Percentiles rank a stretch among this genome's conserved stretches.
Evolutionary conservation across 2,888 invertebrate genomes (phyloP).

Genomic region (Candidula unifasciata): DNA sequence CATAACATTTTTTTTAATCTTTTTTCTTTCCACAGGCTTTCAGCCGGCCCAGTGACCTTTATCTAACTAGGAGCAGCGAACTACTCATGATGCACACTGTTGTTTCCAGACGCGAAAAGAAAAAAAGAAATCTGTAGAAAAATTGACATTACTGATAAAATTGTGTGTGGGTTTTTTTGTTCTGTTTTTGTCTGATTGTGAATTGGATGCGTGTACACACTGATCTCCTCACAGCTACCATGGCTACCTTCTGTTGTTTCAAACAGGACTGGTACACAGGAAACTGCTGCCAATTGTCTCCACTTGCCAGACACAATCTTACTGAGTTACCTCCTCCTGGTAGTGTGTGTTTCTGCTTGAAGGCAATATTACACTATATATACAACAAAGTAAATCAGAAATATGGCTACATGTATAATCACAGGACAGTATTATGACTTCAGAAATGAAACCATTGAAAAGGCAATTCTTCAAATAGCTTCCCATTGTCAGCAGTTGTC

Average conservation of each 20-base stretch:
- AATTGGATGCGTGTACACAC: constrained; percentile 8
- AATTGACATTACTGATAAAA: constrained; percentile 25
- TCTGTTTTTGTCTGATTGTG: neutral
- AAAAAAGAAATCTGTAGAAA: neutral
- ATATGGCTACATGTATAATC: too few species aligned
- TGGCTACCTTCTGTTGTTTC: neutral
- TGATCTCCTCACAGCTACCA: constrained; percentile 2
- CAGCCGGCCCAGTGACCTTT: constrained; percentile 56
- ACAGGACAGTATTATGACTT: too few species aligned
- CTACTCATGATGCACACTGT: constrained; percentile 26
- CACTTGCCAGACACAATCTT: neutral
- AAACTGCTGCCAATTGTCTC: constrained; percentile 41
- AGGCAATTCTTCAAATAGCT: too few species aligned
- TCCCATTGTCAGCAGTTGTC: too few species aligned
- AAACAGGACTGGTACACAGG: constrained; percentile 38
- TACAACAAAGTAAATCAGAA: too few species aligned
- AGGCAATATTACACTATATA: too few species aligned
- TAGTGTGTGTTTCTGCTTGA: neutral
- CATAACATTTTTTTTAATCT: constrained; percentile 18
- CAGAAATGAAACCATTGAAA: too few species aligned
- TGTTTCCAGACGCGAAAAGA: constrained; percentile 18
- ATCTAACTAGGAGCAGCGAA: constrained; percentile 46
- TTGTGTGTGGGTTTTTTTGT: constrained; percentile 9
- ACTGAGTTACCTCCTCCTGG: neutral
- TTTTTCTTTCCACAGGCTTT: constrained; percentile 41